Conservation (phyloP, 2,797 vertebrate species). For the Apodemus agrarius region DNA sequence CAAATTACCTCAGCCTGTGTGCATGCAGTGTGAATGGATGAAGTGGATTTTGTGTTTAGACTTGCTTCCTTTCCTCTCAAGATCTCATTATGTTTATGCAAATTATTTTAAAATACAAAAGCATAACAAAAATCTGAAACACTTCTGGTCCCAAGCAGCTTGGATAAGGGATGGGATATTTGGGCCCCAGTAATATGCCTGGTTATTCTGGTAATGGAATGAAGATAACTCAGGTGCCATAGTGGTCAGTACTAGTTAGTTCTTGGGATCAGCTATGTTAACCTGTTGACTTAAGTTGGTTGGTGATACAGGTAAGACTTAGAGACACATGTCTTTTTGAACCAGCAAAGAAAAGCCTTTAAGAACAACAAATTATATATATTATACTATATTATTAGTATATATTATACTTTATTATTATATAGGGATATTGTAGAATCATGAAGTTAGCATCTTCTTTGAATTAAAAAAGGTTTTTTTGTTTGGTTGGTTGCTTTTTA, state of each 20-base stretch:
- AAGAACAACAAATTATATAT: not conserved
- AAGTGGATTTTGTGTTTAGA: not conserved
- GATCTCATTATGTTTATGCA: not conserved
- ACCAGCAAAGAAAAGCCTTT: not conserved
- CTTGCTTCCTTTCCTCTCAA: not conserved
- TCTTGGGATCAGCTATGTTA: not conserved
- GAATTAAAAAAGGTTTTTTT: not conserved
- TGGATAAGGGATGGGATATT: not conserved
- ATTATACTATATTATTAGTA: not conserved
- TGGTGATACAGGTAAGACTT: not conserved
- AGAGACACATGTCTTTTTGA: not conserved
- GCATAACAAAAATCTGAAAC: not conserved
- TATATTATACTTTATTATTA: not conserved
- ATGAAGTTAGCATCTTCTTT: not conserved
- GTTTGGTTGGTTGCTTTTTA: not conserved
- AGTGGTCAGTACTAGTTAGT: not conserved
- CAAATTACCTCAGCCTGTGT: not conserved
- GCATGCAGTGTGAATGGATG: not conserved
- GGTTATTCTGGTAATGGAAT: not conserved
- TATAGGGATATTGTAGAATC: not conserved
- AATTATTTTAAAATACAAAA: not conserved
- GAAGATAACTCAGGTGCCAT: not conserved
- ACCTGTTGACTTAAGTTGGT: not conserved
- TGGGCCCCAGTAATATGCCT: rapidly evolving
- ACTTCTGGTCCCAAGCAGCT: not conserved